phyloP scores from a whole-genome alignment of 2,888 invertebrate genomes.

The Lymantria monacha region DNA sequence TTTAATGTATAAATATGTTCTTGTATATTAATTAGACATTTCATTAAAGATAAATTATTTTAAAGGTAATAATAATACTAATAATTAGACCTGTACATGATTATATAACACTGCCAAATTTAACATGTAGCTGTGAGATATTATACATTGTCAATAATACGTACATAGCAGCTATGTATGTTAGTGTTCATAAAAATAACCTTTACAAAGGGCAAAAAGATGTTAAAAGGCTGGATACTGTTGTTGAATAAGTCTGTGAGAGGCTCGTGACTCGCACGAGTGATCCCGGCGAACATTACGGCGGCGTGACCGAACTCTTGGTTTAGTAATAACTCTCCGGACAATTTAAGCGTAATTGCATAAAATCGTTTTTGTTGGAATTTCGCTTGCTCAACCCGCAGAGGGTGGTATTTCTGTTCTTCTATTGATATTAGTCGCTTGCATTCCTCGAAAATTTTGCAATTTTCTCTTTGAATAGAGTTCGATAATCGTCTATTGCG shows the following conservation, averaged over 20 bases:
- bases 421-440: slow-evolving; percentile 10
- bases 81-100: no score
- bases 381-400: slow-evolving; percentile 67
- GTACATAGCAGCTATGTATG: slow-evolving; percentile 20
- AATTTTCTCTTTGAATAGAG: slow-evolving; percentile 40
- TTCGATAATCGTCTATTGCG: slow-evolving; percentile 18
- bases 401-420: slow-evolving; percentile 55
- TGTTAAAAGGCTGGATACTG: slow-evolving; percentile 41
- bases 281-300: slow-evolving; percentile 37
- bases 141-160: slow-evolving; percentile 32
- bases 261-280: slow-evolving; percentile 67
- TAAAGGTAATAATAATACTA: no score
- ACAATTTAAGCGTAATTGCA: slow-evolving; percentile 75
- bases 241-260: slow-evolving; percentile 50
- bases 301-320: slow-evolving; percentile 62
- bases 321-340: slow-evolving; percentile 72
- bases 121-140: slow-evolving; percentile 3
- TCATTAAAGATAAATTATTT: no score
- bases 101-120: neutral
- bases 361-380: slow-evolving; percentile 76
- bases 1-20: no score
- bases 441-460: slow-evolving; percentile 52
- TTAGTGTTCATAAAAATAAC: slow-evolving; percentile 33
- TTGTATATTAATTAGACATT: no score
- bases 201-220: slow-evolving; percentile 49